Conservation (phyloP, 2,797 vertebrate genomes). For the Sarcophilus harrisii region DNA sequence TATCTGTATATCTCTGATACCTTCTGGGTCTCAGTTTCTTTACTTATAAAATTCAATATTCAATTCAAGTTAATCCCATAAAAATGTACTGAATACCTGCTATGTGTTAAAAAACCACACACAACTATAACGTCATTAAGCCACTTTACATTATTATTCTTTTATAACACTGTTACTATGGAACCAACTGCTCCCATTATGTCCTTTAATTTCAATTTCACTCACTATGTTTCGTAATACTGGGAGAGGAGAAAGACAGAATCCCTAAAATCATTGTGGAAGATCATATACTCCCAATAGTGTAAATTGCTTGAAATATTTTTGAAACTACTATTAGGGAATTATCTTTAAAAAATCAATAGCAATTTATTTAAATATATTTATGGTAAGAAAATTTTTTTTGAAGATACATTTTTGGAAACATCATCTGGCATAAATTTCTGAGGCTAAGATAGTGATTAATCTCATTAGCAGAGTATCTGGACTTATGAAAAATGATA, state of each 20-base stretch:
- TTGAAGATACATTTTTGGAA: background rate
- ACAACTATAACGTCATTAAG: background rate
- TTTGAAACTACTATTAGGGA: background rate
- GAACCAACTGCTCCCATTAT: background rate
- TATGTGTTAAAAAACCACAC: background rate
- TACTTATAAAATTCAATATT: background rate
- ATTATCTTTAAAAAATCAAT: background rate
- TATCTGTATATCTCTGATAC: background rate
- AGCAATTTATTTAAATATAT: background rate
- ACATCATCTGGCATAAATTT: background rate
- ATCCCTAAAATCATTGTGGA: background rate
- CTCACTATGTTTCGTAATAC: background rate
- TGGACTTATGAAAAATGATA: background rate
- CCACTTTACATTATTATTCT: background rate
- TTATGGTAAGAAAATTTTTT: too few relatives aligned
- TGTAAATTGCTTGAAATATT: background rate
- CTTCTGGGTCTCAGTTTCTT: background rate
- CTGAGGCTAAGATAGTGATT: background rate
- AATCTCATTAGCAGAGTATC: background rate
- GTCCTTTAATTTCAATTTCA: background rate
- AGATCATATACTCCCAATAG: background rate
- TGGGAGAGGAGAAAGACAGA: background rate
- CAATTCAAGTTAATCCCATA: background rate
- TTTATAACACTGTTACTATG: background rate
- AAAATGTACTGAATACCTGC: background rate